These are phyloP conservation scores for Tipula unca DNA, from an alignment of 2,888 invertebrate species.

Conservation along the genomic window DNA sequence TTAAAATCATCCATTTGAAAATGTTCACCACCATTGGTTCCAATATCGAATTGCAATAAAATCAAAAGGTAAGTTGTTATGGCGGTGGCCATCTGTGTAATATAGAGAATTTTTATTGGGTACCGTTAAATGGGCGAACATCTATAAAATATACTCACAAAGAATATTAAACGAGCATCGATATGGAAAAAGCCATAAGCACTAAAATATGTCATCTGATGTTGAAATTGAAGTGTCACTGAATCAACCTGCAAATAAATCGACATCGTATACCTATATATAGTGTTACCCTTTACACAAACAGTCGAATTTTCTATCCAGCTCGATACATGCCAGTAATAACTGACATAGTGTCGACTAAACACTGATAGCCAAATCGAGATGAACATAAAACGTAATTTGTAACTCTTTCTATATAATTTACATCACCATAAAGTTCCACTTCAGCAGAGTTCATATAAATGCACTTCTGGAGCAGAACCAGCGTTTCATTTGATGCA, in stretches of 20 bases:
- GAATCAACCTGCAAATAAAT: background rate
- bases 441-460: background rate
- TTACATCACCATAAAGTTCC: background rate
- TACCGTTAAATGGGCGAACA: constrained; percentile 32
- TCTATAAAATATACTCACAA: background rate
- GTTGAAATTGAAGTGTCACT: background rate
- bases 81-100: constrained; percentile 28
- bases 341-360: too few species aligned
- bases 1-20: too few species aligned
- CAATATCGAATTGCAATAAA: constrained; percentile 37
- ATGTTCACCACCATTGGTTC: background rate
- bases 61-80: constrained; percentile 41
- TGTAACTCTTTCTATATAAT: too few species aligned
- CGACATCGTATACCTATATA: background rate
- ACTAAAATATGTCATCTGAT: background rate
- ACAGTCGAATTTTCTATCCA: too few species aligned
- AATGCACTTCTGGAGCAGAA: background rate
- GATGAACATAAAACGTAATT: too few species aligned
- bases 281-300: too few species aligned
- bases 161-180: background rate
- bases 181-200: background rate
- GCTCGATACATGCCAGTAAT: too few species aligned
- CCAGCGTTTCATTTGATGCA: background rate
- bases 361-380: too few species aligned
- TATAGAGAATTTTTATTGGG: too few species aligned